These are phyloP conservation scores for Valencia hispanica DNA, from an alignment of 2,797 vertebrate species.

Conservation along the genomic window DNA sequence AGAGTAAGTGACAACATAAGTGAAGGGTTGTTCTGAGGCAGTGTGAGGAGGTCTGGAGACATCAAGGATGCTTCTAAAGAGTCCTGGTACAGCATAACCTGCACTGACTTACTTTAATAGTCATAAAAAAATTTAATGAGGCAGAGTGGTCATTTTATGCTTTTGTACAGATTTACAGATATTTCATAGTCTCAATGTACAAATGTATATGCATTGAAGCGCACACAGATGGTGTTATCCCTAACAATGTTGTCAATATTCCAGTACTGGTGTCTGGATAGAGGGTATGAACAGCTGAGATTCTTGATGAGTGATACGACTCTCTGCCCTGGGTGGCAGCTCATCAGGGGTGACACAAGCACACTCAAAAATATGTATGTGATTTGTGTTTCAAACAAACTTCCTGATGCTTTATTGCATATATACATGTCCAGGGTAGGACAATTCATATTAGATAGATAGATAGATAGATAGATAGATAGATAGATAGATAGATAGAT, in stretches of 20 bases:
- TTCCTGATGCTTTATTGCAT: background rate
- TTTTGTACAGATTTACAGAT: background rate
- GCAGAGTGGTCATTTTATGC: background rate
- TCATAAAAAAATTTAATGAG: too few relatives aligned
- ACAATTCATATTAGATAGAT: background rate
- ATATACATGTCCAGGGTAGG: background rate
- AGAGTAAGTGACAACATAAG: background rate
- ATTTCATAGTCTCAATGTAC: background rate
- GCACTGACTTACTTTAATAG: background rate
- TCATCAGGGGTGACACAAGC: background rate
- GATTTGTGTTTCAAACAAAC: background rate
- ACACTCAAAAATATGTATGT: background rate
- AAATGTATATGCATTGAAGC: background rate
- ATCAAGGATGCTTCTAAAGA: background rate
- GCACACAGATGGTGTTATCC: background rate
- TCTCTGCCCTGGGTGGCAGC: background rate
- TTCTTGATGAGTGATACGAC: background rate
- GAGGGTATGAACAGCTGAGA: background rate
- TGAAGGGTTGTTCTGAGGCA: background rate
- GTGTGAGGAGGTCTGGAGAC: background rate
- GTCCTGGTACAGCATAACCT: background rate
- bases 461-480: too few relatives aligned
- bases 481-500: too few relatives aligned
- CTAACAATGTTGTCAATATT: background rate
- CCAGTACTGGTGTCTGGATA: background rate